Percentiles rank a stretch among this genome's conserved stretches.
Evolutionary conservation across 2,888 invertebrate species (phyloP).

Genomic region (Chloroclysta siterata): DNA sequence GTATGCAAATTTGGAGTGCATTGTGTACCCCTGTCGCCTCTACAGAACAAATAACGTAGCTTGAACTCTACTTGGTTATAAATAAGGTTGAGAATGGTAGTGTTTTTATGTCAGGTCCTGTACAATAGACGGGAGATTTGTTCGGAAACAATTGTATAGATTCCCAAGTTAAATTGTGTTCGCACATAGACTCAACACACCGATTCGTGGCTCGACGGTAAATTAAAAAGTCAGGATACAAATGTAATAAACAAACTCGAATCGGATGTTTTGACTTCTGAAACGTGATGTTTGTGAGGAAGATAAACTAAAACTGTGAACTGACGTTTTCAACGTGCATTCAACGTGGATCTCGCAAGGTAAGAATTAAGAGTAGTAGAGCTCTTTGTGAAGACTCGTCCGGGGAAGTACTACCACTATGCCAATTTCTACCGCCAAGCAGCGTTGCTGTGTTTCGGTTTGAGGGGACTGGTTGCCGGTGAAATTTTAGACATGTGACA

Average conservation of each 20-base stretch:
- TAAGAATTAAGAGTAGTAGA: too few species aligned
- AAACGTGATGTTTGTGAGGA: neutral
- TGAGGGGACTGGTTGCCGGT: too few species aligned
- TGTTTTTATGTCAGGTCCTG: slow-evolving; percentile 26
- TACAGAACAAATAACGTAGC: slow-evolving; percentile 8
- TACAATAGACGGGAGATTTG: slow-evolving; percentile 53
- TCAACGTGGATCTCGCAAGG: too few species aligned
- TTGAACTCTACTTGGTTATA: slow-evolving; percentile 7
- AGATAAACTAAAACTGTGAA: too few species aligned
- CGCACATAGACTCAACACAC: slow-evolving; percentile 35
- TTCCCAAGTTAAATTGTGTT: slow-evolving; percentile 65
- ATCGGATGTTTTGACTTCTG: slow-evolving; percentile 36
- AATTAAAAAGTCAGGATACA: slow-evolving; percentile 43
- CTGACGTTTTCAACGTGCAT: too few species aligned
- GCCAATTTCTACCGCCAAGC: too few species aligned
- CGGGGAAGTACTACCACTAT: too few species aligned
- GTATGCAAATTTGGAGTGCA: slow-evolving; percentile 69
- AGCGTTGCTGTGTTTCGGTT: too few species aligned
- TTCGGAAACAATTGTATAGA: slow-evolving; percentile 63
- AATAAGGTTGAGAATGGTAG: slow-evolving; percentile 41
- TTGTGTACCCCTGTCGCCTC: slow-evolving; percentile 59
- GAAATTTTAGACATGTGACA: too few species aligned
- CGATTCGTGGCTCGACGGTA: slow-evolving; percentile 31
- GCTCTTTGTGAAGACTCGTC: too few species aligned
- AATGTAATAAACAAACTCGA: slow-evolving; percentile 40